These are phyloP conservation scores for Amphimedon queenslandica DNA, from an alignment of 37 sponge, comb jelly and placozoan genomes.

Conservation along the genomic window DNA sequence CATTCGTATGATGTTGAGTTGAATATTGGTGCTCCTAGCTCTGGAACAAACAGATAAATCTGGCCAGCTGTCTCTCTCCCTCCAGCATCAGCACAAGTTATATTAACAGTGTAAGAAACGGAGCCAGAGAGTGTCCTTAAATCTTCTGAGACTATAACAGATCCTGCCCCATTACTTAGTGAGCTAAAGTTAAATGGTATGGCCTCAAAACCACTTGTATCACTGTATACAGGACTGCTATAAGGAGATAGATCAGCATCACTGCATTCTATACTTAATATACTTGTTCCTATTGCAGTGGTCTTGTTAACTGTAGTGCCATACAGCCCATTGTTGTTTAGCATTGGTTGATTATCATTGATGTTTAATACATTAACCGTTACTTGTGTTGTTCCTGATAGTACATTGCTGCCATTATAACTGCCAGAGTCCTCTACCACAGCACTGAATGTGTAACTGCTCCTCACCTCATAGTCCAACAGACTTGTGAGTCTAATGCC, in stretches of 20 bases:
- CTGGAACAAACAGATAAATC: conserved; percentile 52
- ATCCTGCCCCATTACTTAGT: not conserved
- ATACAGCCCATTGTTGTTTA: conserved; percentile 57
- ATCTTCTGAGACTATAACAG: conserved; percentile 28
- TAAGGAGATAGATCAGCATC: conserved; percentile 47
- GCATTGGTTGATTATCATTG: conserved; percentile 54
- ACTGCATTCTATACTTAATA: conserved; percentile 44
- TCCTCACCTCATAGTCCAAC: conserved; percentile 47
- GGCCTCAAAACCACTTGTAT: not conserved
- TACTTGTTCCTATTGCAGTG: conserved; percentile 19
- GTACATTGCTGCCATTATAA: conserved; percentile 42
- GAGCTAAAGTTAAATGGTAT: conserved; percentile 30
- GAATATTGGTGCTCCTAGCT: conserved; percentile 54
- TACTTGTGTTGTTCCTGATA: conserved; percentile 28
- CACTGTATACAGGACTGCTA: conserved; percentile 13
- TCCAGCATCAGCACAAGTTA: conserved; percentile 56
- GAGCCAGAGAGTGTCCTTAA: conserved; percentile 11
- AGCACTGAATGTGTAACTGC: conserved; percentile 17
- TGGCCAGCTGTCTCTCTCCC: conserved; percentile 6
- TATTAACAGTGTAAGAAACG: conserved; percentile 23
- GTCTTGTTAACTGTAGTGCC: conserved; percentile 48
- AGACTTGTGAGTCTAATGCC: conserved; percentile 34
- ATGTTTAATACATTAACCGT: conserved; percentile 34
- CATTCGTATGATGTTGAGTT: conserved; percentile 47
- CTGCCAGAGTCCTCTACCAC: conserved; percentile 59